Evolutionary conservation across 2,888 invertebrate genomes (phyloP), one percentile per base, ranked within the genome.

Genomic region (Tetragnatha montana): DNA sequence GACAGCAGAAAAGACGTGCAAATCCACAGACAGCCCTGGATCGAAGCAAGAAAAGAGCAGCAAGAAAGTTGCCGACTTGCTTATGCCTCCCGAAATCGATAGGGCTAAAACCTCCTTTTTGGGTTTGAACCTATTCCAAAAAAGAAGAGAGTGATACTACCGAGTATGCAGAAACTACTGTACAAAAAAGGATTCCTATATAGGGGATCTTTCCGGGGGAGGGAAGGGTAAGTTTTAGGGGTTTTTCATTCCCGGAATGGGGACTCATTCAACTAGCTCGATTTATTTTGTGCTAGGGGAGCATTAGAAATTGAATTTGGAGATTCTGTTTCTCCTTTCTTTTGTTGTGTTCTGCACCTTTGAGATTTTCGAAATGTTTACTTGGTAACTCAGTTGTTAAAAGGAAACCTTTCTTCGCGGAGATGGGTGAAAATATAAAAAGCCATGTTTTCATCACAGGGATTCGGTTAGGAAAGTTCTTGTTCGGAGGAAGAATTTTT

Each of bases 11-110:
- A 83, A 75, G 73, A 79, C 68, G 68, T 60, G 21, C 14, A 17
- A 69, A 22, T 69, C 79, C n/a, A 35, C 79, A 70, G 80, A 70
- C 68, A 68, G 21, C 51, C 51, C 21, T 12, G 22, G 78, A 78
- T 78, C 60, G 69, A 17, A 81, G 80, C 50, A 19, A 78, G 60
- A 8, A 79, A 51, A 81, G 19, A 21, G 70, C 69, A 69, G 12
- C 47, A 71, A 60, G 68, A 70, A 12, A 81, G n/a, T 68, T 81
- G 60, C 60, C 60, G 60, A 60, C 80, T 70, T 70, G 70, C 80
- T 81, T 47, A 35, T 69, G 69, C 81, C 74, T 74, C 74, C 17
- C 69, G 76, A 76, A 76, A 84, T 84, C 83, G 76, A 84, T 84
- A 69, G 69, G 76, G 14, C 83, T 84, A 69, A 17, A 69, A 47